Conservation (phyloP, 1,140 invertebrate genomes). For the Papilio polytes region DNA sequence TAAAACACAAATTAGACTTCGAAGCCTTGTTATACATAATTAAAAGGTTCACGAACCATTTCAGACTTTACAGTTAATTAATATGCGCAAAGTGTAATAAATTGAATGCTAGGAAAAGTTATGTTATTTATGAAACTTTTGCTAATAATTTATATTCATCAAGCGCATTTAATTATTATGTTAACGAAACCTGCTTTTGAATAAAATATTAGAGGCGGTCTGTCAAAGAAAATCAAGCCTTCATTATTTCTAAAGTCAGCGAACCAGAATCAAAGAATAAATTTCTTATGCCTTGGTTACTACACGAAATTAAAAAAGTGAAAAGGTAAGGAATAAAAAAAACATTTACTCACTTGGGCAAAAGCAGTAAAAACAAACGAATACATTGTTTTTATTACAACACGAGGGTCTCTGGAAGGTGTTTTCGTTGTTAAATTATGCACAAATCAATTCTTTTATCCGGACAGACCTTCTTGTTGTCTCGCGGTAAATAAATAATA, state of each 20-base stretch:
- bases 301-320: constrained; percentile 44
- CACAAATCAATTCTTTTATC: constrained; percentile 81
- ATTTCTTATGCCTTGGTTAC: constrained; percentile 56
- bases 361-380: constrained; percentile 80
- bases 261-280: constrained; percentile 55
- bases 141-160: constrained; percentile 80
- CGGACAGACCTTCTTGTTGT: constrained; percentile 63
- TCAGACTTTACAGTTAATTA: constrained; percentile 63
- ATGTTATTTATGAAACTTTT: constrained; percentile 74
- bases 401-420: constrained; percentile 71
- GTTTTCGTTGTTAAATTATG: constrained; percentile 81
- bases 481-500: constrained; percentile 81
- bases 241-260: constrained; percentile 64
- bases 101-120: constrained; percentile 77
- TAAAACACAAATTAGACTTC: constrained; percentile 41
- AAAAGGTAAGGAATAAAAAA: constrained; percentile 66
- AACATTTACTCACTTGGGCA: constrained; percentile 71
- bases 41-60: constrained; percentile 42
- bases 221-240: constrained; percentile 77
- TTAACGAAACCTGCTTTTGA: constrained; percentile 81
- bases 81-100: constrained; percentile 77
- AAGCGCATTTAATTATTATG: constrained; percentile 83
- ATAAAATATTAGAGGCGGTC: constrained; percentile 78
- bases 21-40: constrained; percentile 36
- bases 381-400: constrained; percentile 80